Conservation (phyloP, 2,888 invertebrate species). For the Eupithecia centaureata region DNA sequence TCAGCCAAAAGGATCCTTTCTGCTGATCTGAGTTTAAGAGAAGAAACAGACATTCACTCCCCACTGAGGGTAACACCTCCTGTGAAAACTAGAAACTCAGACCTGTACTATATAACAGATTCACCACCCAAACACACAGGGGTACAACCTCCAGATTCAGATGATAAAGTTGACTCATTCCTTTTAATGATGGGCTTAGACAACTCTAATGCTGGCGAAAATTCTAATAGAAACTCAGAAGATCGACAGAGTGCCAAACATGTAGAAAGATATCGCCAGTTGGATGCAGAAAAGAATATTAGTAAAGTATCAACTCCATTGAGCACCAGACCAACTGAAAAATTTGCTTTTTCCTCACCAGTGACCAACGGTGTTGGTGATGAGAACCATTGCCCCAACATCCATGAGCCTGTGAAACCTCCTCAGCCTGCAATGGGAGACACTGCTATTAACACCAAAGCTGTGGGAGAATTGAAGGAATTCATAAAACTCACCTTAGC, state of each 20-base stretch:
- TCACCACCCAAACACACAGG: conserved; percentile 65
- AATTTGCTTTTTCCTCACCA: conserved; percentile 65
- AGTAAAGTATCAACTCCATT: conserved; percentile 76
- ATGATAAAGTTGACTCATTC: conserved; percentile 73
- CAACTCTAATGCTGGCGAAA: conserved; percentile 66
- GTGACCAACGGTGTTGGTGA: conserved; percentile 60
- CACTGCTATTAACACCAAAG: conserved; percentile 53
- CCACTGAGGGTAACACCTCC: conserved; percentile 61
- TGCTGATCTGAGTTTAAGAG: conserved; percentile 72
- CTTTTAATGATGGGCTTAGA: conserved; percentile 75
- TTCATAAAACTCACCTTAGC: conserved; percentile 68
- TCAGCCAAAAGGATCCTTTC: conserved; percentile 61
- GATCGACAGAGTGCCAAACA: conserved; percentile 64
- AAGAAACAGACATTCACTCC: conserved; percentile 62
- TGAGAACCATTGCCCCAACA: conserved; percentile 54
- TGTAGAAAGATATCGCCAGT: conserved; percentile 57
- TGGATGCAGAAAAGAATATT: conserved; percentile 68
- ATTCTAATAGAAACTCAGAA: conserved; percentile 60
- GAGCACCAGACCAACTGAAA: conserved; percentile 59
- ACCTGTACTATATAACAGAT: conserved; percentile 71
- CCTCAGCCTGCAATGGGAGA: conserved; percentile 19
- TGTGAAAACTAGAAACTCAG: conserved; percentile 62
- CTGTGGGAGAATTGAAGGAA: conserved; percentile 72
- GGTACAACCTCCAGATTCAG: conserved; percentile 51
- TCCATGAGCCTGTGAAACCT: conserved; percentile 55